Conservation (phyloP, 2,797 vertebrate species). For the Lacerta viridis region DNA sequence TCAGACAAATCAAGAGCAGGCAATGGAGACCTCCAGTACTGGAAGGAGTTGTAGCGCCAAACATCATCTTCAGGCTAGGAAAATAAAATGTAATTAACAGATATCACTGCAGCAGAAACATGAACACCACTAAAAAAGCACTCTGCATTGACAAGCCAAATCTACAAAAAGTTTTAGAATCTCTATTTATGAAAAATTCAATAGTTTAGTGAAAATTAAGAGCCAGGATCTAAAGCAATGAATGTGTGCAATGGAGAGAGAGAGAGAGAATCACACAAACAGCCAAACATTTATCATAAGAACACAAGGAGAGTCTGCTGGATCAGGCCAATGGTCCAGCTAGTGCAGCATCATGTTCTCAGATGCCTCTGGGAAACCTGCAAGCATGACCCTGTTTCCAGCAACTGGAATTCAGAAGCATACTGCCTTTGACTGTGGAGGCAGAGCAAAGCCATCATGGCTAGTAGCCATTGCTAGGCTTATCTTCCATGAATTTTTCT, state of each 20-base stretch:
- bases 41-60: slow-evolving; percentile 89
- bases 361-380: too few relatives aligned
- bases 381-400: too few relatives aligned
- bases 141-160: neutral
- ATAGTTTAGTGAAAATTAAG: neutral
- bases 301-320: too few relatives aligned
- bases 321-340: too few relatives aligned
- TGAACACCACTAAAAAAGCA: neutral
- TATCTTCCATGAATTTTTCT: too few relatives aligned
- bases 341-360: too few relatives aligned
- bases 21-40: slow-evolving; percentile 92
- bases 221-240: neutral
- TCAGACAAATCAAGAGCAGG: slow-evolving; percentile 88
- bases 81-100: slow-evolving; percentile 48
- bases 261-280: neutral
- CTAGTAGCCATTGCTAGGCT: too few relatives aligned
- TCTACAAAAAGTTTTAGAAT: neutral
- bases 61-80: slow-evolving; percentile 79
- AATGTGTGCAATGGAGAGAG: neutral
- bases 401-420: too few relatives aligned
- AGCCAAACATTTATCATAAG: neutral
- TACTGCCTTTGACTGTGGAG: too few relatives aligned
- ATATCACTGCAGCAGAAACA: neutral
- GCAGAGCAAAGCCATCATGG: too few relatives aligned
- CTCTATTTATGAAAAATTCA: neutral